Evolutionary conservation across 2,113 vertebrate species (phyloP).

Genomic region (Pseudonaja textilis): DNA sequence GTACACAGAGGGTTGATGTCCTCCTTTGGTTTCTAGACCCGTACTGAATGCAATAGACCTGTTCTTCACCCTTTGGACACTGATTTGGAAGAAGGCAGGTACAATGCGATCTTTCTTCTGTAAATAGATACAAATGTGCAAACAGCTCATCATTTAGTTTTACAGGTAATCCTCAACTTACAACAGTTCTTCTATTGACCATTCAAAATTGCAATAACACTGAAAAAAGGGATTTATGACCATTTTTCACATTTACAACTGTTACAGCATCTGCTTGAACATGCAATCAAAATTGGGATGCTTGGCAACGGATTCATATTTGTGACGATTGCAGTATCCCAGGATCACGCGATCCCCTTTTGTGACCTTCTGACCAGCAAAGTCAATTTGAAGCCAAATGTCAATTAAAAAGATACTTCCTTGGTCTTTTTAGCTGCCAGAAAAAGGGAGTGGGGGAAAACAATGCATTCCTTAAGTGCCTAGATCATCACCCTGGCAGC

Average conservation of each 20-base stretch:
- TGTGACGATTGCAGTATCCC: background rate
- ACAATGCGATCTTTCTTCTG: conserved; percentile 36
- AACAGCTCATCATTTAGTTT: background rate
- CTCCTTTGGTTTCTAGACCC: background rate
- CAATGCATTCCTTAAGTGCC: too few relatives aligned
- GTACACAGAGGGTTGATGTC: conserved; percentile 45
- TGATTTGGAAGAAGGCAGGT: conserved; percentile 46
- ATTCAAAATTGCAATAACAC: background rate
- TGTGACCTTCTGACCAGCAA: background rate
- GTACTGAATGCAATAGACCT: conserved; percentile 39
- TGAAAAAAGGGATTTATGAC: background rate
- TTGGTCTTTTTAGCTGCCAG: too few relatives aligned
- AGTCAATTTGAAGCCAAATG: background rate
- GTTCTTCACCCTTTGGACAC: conserved; percentile 27
- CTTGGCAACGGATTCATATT: background rate
- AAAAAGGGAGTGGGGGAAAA: too few relatives aligned
- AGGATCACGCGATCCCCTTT: background rate
- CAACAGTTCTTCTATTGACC: background rate
- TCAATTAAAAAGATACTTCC: too few relatives aligned
- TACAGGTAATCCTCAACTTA: background rate
- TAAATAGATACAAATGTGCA: background rate
- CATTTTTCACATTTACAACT: background rate
- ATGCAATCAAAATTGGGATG: background rate
- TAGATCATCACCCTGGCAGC: too few relatives aligned
- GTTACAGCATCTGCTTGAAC: background rate